Base-by-base conservation (phyloP, 1,140 invertebrate species). In the Heliconius hewitsoni region DNA sequence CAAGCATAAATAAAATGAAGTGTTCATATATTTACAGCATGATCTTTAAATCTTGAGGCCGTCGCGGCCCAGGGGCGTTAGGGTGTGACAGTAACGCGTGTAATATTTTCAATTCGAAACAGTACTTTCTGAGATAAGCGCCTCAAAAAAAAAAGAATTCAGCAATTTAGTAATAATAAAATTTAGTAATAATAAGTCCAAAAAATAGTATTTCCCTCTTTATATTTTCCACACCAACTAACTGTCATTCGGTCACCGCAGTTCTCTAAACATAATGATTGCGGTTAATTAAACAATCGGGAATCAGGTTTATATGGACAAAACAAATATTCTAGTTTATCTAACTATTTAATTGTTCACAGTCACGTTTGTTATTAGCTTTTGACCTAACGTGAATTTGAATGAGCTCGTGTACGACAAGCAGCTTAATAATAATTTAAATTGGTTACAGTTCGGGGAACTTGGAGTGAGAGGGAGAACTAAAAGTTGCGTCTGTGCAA, bases 311-410 rank as follows among this genome's bases (percentile, higher is more conserved):
- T 66, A 66, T 66, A 30, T 30, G 9, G 27, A 1, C 60, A 27
- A 27, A 30, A 66, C 50, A 52, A 52, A 23, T 66, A 66, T 66
- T 66, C 4, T 66, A 30, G 23, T 27, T 66, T 66, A 66, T 66
- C 23, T 66, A 30, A 66, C 60, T 27, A 66, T 66, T 66, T 66
- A 30, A 66, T 66, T 66, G 60, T 27, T 66, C 11, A 66, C 60
- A 66, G 60, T 66, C 27, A 30, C 60, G 60, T 66, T 30, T 30
- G 60, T 66, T 66, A 66, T 66, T 66, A 66, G 23, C 60, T 30
- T 66, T 66, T 66, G 60, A 66, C 60, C 23, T 66, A 66, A 66
- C 23, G 27, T 16, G 60, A 16, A 66, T 16, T 66, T 23, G 19
- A n/a, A 57, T 23, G 19, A 66, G 60, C 27, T 27, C 23, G 11